These are phyloP conservation scores for Tanytarsus gracilentus DNA, from an alignment of 2,888 invertebrate genomes.

Conservation along the genomic window DNA sequence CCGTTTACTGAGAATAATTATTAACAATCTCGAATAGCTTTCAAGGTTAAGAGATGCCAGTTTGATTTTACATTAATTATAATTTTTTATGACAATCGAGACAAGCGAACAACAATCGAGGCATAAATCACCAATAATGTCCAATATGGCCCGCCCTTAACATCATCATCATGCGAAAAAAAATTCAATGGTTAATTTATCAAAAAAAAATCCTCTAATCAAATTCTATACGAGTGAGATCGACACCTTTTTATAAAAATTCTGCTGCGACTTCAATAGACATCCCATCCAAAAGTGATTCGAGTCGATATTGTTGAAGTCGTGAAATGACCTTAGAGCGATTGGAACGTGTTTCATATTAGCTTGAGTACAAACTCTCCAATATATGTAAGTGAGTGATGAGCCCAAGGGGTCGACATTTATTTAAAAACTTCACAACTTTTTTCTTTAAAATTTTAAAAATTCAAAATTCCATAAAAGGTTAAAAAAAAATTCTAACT, in stretches of 20 bases:
- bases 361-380: no score
- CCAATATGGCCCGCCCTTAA: neutral
- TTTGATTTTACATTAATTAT: neutral
- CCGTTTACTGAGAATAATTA: no score
- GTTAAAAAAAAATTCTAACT: no score
- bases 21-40: no score
- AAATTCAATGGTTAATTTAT: neutral
- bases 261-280: neutral
- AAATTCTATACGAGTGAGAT: no score
- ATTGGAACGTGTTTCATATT: slow-evolving; percentile 8
- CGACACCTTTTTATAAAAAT: slow-evolving; percentile 4
- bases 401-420: neutral
- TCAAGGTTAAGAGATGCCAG: no score
- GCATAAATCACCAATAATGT: slow-evolving; percentile 25
- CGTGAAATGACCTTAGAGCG: slow-evolving; percentile 4
- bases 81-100: slow-evolving; percentile 1
- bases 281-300: neutral
- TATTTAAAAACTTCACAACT: neutral
- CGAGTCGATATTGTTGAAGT: slow-evolving; percentile 1
- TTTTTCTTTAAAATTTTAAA: no score
- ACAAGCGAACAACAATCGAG: slow-evolving; percentile 14
- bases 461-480: no score
- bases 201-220: neutral
- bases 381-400: neutral
- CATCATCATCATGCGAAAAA: slow-evolving; percentile 8